Conservation (phyloP, 2,113 vertebrate genomes). For the Marmota monax region DNA sequence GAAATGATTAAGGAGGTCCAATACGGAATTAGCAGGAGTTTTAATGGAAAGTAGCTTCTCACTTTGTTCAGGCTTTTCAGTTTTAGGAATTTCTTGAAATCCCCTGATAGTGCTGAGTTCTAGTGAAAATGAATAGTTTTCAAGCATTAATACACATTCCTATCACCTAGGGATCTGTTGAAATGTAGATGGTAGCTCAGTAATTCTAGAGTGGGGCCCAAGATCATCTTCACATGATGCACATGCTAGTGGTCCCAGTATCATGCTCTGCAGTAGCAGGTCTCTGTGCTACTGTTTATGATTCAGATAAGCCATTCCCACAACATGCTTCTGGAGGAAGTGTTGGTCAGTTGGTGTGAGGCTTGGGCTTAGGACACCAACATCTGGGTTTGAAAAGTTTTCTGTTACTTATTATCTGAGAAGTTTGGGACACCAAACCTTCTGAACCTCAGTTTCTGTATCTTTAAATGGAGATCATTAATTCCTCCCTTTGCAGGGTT, state of each 20-base stretch:
- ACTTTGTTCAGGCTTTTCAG: not conserved
- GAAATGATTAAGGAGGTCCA: not conserved
- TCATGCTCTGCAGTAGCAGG: not conserved
- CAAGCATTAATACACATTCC: not conserved
- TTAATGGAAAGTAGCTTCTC: not conserved
- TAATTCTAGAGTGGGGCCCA: not conserved
- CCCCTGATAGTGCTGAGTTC: not conserved
- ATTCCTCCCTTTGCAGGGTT: not conserved
- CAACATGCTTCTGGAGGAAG: not conserved
- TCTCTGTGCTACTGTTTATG: not conserved
- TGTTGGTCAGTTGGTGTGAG: not conserved
- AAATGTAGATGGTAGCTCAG: not conserved
- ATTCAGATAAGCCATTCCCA: not conserved
- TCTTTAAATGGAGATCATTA: not conserved
- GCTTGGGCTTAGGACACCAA: not conserved
- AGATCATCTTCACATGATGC: not conserved
- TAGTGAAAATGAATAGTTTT: not conserved
- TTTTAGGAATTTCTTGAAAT: constrained; percentile 15
- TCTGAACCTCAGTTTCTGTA: not conserved
- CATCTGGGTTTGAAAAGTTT: not conserved
- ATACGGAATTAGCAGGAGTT: not conserved
- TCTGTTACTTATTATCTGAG: not conserved
- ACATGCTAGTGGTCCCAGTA: fast-evolving
- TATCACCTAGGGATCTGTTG: not conserved
- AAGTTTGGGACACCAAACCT: not conserved